A percentile compares a stretch with the other conserved stretches of the same genome.
Conservation (phyloP, 2,888 invertebrate genomes). For the Melinopterus prodromus region DNA sequence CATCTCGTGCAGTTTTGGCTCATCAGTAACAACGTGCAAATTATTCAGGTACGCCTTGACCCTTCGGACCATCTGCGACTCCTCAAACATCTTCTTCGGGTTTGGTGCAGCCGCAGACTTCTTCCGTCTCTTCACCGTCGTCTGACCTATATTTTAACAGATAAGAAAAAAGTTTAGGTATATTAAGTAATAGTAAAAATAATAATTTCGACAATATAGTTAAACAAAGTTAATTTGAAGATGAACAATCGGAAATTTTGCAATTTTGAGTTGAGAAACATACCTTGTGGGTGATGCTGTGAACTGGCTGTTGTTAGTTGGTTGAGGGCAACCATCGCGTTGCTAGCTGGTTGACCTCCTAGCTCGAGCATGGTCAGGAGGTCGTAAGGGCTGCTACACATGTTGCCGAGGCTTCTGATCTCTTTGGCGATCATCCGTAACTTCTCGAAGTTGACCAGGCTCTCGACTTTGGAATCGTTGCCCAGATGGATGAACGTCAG, state of each 20-base stretch:
- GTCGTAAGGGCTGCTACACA: slow-evolving; percentile 95
- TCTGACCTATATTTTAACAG: slow-evolving; percentile 65
- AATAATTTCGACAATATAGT: neutral
- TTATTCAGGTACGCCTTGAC: slow-evolving; percentile 96
- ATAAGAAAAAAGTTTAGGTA: slow-evolving; percentile 6
- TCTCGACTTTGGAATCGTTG: slow-evolving; percentile 90
- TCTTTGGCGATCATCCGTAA: slow-evolving; percentile 98
- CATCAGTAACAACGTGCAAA: slow-evolving; percentile 91
- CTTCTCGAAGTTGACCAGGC: slow-evolving; percentile 96
- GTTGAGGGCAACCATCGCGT: slow-evolving; percentile 88
- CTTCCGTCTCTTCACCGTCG: slow-evolving; percentile 89
- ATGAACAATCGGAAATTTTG: neutral
- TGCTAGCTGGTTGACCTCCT: slow-evolving; percentile 86
- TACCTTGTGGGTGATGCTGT: slow-evolving; percentile 62
- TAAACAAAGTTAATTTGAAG: neutral
- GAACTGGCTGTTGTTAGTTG: slow-evolving; percentile 82
- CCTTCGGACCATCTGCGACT: slow-evolving; percentile 97
- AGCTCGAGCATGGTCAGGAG: slow-evolving; percentile 84
- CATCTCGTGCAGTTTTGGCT: slow-evolving; percentile 86
- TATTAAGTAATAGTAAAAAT: neutral
- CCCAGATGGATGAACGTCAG: slow-evolving; percentile 98
- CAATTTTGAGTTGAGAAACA: slow-evolving; percentile 15
- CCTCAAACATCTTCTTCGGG: slow-evolving; percentile 98
- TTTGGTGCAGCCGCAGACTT: slow-evolving; percentile 91
- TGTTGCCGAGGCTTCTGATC: slow-evolving; percentile 86